These are phyloP conservation scores for Pangasianodon gigas DNA, from an alignment of 2,113 vertebrate genomes.

Conservation along the genomic window DNA sequence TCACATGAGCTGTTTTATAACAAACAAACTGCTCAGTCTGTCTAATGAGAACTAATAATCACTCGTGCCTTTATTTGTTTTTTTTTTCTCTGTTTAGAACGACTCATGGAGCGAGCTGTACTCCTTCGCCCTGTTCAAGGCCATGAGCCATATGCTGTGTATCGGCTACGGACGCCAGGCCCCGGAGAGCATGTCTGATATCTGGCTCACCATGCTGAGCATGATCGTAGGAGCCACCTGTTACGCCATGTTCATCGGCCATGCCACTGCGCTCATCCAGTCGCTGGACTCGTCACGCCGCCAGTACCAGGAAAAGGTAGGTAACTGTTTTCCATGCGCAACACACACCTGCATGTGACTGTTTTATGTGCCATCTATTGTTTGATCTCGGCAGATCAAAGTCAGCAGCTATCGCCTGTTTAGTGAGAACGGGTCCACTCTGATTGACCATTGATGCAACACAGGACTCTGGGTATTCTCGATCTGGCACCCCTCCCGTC, in stretches of 20 bases:
- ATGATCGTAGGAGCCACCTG: constrained; percentile 98
- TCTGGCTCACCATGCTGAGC: constrained; percentile 98
- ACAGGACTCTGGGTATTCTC: constrained; percentile 37
- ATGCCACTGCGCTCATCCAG: constrained; percentile 90
- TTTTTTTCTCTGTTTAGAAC: constrained; percentile 74
- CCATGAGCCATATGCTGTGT: constrained; percentile 99
- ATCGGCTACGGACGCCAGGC: constrained; percentile 95
- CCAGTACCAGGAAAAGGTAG: constrained; percentile 92
- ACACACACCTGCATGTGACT: constrained; percentile 36
- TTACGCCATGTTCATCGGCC: constrained; percentile 94
- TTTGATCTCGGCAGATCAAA: constrained; percentile 55
- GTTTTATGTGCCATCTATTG: constrained; percentile 28
- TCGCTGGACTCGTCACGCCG: constrained; percentile 89
- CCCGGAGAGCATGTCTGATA: constrained; percentile 94
- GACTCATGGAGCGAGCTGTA: constrained; percentile 95
- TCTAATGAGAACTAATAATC: constrained; percentile 55
- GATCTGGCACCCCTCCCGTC: constrained; percentile 39
- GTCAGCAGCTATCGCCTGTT: constrained; percentile 34
- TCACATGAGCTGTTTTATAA: neutral
- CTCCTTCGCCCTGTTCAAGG: constrained; percentile 97
- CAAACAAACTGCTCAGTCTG: neutral
- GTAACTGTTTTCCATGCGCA: neutral
- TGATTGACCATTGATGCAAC: constrained; percentile 24
- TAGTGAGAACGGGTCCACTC: constrained; percentile 23
- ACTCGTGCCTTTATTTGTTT: constrained; percentile 27